Base-by-base conservation (phyloP, 2,113 vertebrate species). In the Coturnix japonica region DNA sequence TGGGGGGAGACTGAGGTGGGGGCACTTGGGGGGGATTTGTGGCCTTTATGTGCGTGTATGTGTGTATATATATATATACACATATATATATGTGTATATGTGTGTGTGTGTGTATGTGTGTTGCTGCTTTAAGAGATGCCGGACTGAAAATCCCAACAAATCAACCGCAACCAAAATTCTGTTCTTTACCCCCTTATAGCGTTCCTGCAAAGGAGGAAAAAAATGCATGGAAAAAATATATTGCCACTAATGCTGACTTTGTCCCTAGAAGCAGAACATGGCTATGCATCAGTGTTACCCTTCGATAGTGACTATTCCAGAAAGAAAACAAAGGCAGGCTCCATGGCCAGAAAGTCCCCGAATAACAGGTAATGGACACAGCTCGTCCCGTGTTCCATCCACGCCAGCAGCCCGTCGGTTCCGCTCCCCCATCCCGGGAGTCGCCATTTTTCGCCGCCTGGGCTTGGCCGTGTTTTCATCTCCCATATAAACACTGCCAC, bases 231-330 rank as follows among this genome's bases (percentile, higher is more conserved):
- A 93, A 95, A 95, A 95, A 95, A 94, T 95, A 95, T 93, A 93
- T 94, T 95, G 96, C 96, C 92, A 95, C 96, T 96, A 96, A 96
- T 95, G 95, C 96, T 95, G 96, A 95, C 94, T 98, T 97, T 98
- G 96, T 97, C 97, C 82, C 95, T 97, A 99, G 99, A 99, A 97
- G 99, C 99, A 97, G 99, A 99, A 96, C 99, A 99, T 96, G 99
- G 99, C 95, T 99, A 99, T 96, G 99, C 99, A 72, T 99, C 99
- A 89, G 98, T 99, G 97, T 98, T 99, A 97, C 99, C 99, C 72
- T 99, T 98, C 98, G 98, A 98, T 95, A 98, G 97, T 93, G 98
- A 99, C 98, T 99, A 98, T 96, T 97, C 98, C 98, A 96, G 98
- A 97, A 99, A 99, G 98, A 99, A 99, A 98, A 98, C 98, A 97